These are phyloP conservation scores for Leptinotarsa haldemani DNA, from an alignment of 2,888 invertebrate species.

Conservation along the genomic window DNA sequence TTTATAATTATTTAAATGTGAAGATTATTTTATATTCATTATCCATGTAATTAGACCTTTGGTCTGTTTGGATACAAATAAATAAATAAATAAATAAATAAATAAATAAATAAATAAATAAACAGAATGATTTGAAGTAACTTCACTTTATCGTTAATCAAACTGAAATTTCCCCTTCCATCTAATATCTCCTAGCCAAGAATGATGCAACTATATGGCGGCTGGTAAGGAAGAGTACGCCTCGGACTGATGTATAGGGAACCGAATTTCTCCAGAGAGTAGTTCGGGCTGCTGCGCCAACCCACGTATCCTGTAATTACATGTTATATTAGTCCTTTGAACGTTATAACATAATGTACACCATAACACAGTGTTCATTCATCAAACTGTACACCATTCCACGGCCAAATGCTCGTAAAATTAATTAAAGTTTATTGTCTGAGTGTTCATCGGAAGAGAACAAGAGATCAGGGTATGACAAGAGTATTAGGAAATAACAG, in stretches of 20 bases:
- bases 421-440: constrained; percentile 24
- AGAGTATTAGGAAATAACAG: neutral
- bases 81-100: too few species aligned
- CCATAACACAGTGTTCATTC: constrained; percentile 37
- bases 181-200: constrained; percentile 50
- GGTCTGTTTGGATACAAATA: too few species aligned
- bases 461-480: too few species aligned
- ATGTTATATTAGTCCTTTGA: constrained; percentile 33
- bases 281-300: constrained; percentile 63
- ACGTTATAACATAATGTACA: constrained; percentile 32
- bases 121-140: neutral
- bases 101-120: too few species aligned
- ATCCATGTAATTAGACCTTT: too few species aligned
- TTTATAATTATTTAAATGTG: too few species aligned
- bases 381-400: constrained; percentile 28
- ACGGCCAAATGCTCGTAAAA: constrained; percentile 21
- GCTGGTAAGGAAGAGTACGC: constrained; percentile 61
- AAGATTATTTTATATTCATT: too few species aligned
- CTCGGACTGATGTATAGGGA: constrained; percentile 65
- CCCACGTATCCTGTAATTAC: constrained; percentile 64
- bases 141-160: neutral
- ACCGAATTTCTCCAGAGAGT: constrained; percentile 65
- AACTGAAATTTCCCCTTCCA: neutral
- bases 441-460: neutral
- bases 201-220: constrained; percentile 52